phyloP scores from a whole-genome alignment of 2,797 vertebrate genomes.

The Chiloscyllium punctatum region DNA sequence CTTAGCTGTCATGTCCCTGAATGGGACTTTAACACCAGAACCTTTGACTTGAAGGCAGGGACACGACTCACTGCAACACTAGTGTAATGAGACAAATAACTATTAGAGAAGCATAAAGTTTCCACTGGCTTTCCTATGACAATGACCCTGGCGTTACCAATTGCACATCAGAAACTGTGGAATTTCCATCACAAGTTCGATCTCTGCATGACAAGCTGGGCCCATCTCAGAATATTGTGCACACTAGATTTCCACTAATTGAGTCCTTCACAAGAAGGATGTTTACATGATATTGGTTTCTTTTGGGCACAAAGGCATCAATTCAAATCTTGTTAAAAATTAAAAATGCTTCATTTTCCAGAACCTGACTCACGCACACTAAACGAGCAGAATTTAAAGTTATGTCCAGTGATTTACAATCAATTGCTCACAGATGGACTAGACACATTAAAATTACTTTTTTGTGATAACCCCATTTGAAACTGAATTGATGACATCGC shows the following conservation, averaged over 20 bases:
- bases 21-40: too few species aligned
- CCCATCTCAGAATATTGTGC: neutral
- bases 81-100: neutral
- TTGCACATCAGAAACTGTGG: neutral
- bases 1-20: too few species aligned
- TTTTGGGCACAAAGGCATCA: neutral
- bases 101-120: neutral
- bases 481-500: neutral
- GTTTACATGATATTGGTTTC: neutral
- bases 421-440: neutral
- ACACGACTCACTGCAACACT: too few species aligned
- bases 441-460: neutral
- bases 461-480: neutral
- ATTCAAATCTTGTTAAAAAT: neutral
- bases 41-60: too few species aligned
- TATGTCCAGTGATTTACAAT: neutral
- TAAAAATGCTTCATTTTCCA: neutral
- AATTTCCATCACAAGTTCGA: neutral
- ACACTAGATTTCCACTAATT: too few species aligned
- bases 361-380: neutral
- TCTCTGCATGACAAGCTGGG: neutral
- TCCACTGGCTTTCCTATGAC: neutral
- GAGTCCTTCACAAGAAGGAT: neutral
- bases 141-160: neutral
- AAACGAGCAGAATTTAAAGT: neutral